Evolutionary conservation across 2,797 vertebrate genomes (phyloP), one percentile per base, ranked within the genome.

Genomic region (Masticophis lateralis): DNA sequence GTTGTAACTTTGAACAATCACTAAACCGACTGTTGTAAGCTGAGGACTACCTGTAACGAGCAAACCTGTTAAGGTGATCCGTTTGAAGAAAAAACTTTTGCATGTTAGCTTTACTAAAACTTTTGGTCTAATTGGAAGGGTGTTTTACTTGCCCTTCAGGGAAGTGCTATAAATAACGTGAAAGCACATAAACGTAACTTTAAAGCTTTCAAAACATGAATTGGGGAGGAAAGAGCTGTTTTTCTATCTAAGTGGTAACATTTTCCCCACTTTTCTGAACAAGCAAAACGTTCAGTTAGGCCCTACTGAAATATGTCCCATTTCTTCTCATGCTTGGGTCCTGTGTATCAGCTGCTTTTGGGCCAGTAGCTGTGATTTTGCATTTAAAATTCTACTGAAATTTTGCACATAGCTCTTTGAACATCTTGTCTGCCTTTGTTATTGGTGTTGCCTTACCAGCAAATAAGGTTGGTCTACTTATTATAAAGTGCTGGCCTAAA

Each of bases 41-140:
- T 1, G 7, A 74, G 32, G 69, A 74, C 32, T 74, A 74, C 16
- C 69, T 37, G 32, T 74, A 37, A 20, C 37, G 14, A 90, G 69
- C 37, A n/a, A 0, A 66, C 87, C 57, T 90, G 13, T 51, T 0
- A 22, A 11, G 61, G 74, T 10, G 79, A 74, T 74, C 74, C 25
- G 28, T 1, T 0, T 14, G 37, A 60, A 83, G 1, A 63, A 57
- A 11, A 90, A 74, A 56, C 56, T n/a, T 92, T 87, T 0, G 0
- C 51, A 89, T n/a, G 27, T 57, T 74, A 8, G 37, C 20, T 60
- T 69, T 18, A 1, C 88, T 88, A 57, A 89, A 90, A 90, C 11
- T 14, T 51, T 9, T 87, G 37, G 87, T 32, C 20, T 9, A 18
- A 59, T 66, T 47, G 4, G 0, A 0, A 79, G 51, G 87, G n/a